Base-by-base conservation (phyloP, 53 echinoderm and acorn worm species). In the Temnopleurus reevesii region DNA sequence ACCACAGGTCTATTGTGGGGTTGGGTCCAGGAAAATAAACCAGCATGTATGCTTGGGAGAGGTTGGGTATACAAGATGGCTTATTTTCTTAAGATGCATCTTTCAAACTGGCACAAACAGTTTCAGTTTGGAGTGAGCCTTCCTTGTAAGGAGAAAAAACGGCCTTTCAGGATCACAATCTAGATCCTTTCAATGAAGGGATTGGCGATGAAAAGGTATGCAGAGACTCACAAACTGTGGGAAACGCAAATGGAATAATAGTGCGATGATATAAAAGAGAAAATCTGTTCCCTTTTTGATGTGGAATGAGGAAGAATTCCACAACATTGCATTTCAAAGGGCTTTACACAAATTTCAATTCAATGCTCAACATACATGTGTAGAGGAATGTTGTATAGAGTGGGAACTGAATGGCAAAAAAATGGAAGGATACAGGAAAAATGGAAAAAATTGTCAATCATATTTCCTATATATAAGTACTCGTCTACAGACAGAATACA, bases 41-140 rank as follows among this genome's bases (percentile, higher is more conserved):
- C 71, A 18, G 17, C 58, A 58, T 63, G 17, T 12, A 41, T 38
- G 71, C 71, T 71, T 36, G 71, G 43, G 8, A 71, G 41, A n/a
- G 36, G n/a, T 41, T 71, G 36, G 18, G 71, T 71, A 71, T 41
- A 71, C 71, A 71, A 71, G 71, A 71, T 41, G 41, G 71, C 71
- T 71, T 71, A 71, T 71, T 71, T 71, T 71, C 43, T 71, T 71
- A n/a, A 30, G 71, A 9, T 41, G 71, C 71, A 71, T 71, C 71
- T 71, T 71, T 71, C 71, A 71, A 71, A 71, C 71, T 71, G 71
- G n/a, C n/a, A 71, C 21, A 41, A 71, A 71, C 9, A 43, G 23
- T 71, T 41, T 71, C 71, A 71, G 71, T 71, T 71, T n/a, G 21
- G 8, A n/a, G 3, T 71, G 71, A 9, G 5, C 34, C 71, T 71